These are phyloP conservation scores for Physocephala rufipes DNA, from an alignment of 2,888 invertebrate species.

Conservation along the genomic window DNA sequence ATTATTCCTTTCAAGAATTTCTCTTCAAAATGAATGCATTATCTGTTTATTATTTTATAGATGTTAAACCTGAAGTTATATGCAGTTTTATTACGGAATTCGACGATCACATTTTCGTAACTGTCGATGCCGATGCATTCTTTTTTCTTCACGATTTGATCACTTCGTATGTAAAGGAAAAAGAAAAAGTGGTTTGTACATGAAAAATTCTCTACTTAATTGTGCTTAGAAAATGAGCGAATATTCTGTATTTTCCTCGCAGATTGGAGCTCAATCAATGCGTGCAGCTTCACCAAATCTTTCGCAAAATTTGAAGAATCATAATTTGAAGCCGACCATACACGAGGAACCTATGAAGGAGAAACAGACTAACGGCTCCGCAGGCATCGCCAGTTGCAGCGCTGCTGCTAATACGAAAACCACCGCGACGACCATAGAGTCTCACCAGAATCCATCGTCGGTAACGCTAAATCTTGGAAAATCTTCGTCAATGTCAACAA, in stretches of 20 bases:
- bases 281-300: constrained; percentile 65
- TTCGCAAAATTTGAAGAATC: constrained; percentile 56
- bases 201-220: neutral
- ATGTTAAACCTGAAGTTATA: constrained; percentile 87
- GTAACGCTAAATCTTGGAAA: constrained; percentile 11
- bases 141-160: constrained; percentile 97
- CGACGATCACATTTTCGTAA: constrained; percentile 97
- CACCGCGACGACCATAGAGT: constrained; percentile 28
- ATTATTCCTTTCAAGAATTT: neutral
- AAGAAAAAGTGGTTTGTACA: constrained; percentile 78
- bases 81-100: constrained; percentile 99
- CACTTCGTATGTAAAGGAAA: constrained; percentile 94
- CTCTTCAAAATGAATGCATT: neutral
- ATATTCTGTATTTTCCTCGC: neutral
- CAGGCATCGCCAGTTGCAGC: neutral
- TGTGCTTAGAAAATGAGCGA: neutral
- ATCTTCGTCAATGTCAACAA: neutral
- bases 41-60: constrained; percentile 62
- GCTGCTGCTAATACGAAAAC: neutral
- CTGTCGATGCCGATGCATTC: constrained; percentile 97
- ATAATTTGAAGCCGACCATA: constrained; percentile 57
- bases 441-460: constrained; percentile 34
- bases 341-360: constrained; percentile 60
- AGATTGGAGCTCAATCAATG: constrained; percentile 62
- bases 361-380: constrained; percentile 39